Conservation (phyloP, 2,888 invertebrate genomes). For the Bugula neritina region DNA sequence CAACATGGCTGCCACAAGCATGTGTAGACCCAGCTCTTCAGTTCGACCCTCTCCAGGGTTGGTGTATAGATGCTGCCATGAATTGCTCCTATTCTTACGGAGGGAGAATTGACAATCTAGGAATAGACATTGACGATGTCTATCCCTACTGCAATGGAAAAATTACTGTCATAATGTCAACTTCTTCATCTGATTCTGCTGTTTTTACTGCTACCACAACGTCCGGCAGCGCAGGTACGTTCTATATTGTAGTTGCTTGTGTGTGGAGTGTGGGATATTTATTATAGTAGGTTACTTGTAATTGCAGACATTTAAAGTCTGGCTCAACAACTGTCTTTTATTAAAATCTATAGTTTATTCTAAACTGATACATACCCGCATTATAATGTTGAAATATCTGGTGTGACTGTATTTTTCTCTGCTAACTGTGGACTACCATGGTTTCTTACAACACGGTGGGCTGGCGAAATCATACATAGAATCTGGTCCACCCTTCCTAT, state of each 20-base stretch:
- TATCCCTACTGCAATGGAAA: not conserved
- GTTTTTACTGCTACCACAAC: not conserved
- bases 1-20: not conserved
- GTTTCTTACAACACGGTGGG: too few relatives aligned
- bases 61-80: not conserved
- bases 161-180: not conserved
- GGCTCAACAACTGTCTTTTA: too few relatives aligned
- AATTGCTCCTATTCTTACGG: not conserved
- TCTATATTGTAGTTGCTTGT: not conserved
- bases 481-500: too few relatives aligned
- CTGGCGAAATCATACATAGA: too few relatives aligned
- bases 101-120: not conserved
- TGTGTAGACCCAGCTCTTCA: not conserved
- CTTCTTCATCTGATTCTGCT: not conserved
- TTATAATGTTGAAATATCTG: too few relatives aligned
- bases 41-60: not conserved
- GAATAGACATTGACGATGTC: not conserved
- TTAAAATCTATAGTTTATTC: too few relatives aligned
- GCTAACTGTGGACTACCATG: too few relatives aligned
- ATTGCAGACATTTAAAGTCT: too few relatives aligned
- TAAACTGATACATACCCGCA: too few relatives aligned
- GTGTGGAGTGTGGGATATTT: too few relatives aligned
- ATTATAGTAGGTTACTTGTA: too few relatives aligned
- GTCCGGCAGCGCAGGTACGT: not conserved
- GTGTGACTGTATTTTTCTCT: too few relatives aligned